Conservation (phyloP, 1,140 invertebrate genomes). For the Dermatophagoides farinae region DNA sequence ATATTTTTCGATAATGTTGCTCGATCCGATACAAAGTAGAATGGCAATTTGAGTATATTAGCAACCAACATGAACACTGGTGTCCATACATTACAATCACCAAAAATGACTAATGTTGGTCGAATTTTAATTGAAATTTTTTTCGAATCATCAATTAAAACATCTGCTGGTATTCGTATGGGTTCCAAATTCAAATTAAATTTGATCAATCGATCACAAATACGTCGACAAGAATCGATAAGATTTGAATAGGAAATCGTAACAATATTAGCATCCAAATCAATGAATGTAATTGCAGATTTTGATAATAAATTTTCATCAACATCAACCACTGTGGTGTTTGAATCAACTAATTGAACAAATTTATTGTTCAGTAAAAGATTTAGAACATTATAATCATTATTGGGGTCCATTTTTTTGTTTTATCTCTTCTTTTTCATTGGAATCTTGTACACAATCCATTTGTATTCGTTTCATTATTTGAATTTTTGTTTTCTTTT, state of each 20-base stretch:
- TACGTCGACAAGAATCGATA: background rate
- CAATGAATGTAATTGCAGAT: background rate
- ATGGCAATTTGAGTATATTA: background rate
- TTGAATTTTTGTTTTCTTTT: too few species aligned
- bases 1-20: background rate
- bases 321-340: too few species aligned
- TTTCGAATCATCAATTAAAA: background rate
- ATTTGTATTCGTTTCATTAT: too few species aligned
- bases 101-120: background rate
- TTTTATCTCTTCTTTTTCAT: too few species aligned
- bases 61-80: background rate
- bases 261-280: background rate
- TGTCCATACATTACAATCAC: constrained; percentile 1
- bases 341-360: background rate
- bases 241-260: background rate
- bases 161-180: background rate
- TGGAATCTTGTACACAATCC: too few species aligned
- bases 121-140: background rate
- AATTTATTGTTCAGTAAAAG: background rate
- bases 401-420: background rate
- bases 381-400: background rate
- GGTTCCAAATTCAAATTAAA: background rate
- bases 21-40: background rate
- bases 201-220: background rate
- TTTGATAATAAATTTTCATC: background rate